Conservation (phyloP, 2,888 invertebrate species). For the Nezara viridula region DNA sequence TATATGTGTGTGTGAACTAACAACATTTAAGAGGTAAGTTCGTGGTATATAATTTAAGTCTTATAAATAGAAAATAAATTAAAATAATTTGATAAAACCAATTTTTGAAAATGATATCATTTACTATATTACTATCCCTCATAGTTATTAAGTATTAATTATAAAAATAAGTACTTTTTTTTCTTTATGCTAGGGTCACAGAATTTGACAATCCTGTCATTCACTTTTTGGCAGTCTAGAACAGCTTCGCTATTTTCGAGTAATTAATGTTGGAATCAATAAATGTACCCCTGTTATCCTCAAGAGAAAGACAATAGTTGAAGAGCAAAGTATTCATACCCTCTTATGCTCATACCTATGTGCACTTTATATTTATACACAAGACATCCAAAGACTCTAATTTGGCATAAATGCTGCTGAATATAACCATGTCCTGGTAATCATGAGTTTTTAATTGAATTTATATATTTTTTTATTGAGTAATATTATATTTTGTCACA, state of each 20-base stretch:
- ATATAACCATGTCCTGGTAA: too few relatives aligned
- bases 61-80: neutral
- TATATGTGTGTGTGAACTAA: neutral
- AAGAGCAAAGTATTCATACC: too few relatives aligned
- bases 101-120: neutral
- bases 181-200: neutral
- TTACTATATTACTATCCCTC: neutral
- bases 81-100: neutral
- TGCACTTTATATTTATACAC: too few relatives aligned
- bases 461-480: too few relatives aligned
- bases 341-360: too few relatives aligned
- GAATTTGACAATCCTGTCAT: neutral
- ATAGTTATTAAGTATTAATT: neutral
- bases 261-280: neutral
- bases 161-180: neutral
- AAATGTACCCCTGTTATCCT: neutral
- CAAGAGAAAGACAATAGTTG: too few relatives aligned
- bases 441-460: too few relatives aligned
- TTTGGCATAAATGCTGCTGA: too few relatives aligned
- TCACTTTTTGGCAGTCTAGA: neutral
- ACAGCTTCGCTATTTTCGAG: neutral
- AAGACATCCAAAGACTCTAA: too few relatives aligned
- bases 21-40: neutral
- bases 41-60: too few relatives aligned
- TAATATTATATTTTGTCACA: too few relatives aligned